Evolutionary conservation across 2,888 invertebrate species (phyloP).

Genomic region (Ophion obscuratus): DNA sequence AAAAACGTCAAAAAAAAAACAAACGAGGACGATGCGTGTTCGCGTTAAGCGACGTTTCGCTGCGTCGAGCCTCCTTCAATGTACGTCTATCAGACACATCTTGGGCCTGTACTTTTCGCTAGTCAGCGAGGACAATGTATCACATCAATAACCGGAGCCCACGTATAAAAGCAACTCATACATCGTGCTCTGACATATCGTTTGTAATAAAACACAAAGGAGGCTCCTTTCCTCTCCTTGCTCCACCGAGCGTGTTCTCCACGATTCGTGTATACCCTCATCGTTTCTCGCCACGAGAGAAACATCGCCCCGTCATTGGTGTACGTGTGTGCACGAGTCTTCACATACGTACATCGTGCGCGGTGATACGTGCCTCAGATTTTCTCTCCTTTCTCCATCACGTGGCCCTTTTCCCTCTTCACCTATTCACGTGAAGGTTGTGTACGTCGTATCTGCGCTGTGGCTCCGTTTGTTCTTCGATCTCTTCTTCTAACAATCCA

Average conservation of each 20-base stretch:
- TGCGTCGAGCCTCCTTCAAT: constrained; percentile 66
- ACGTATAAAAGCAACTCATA: constrained; percentile 82
- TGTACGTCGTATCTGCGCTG: constrained; percentile 25
- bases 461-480: constrained; percentile 11
- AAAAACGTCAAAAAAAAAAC: constrained; percentile 19
- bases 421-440: constrained; percentile 46
- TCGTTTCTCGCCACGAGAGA: constrained; percentile 35
- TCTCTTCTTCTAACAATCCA: constrained; percentile 38
- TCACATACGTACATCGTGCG: constrained; percentile 40
- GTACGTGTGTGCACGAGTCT: not conserved
- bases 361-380: constrained; percentile 36
- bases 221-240: constrained; percentile 66
- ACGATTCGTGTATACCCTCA: constrained; percentile 7
- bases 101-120: constrained; percentile 75
- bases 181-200: constrained; percentile 82
- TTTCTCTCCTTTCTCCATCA: constrained; percentile 57
- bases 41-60: constrained; percentile 42
- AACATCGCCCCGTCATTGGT: constrained; percentile 72
- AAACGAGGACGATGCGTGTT: constrained; percentile 36
- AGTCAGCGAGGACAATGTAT: constrained; percentile 82
- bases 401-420: constrained; percentile 54
- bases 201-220: constrained; percentile 84
- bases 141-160: constrained; percentile 81
- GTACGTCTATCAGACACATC: constrained; percentile 79
- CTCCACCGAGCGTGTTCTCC: constrained; percentile 33